These are phyloP conservation scores for Dinoponera quadriceps DNA, from an alignment of 1,140 invertebrate species.

Conservation along the genomic window DNA sequence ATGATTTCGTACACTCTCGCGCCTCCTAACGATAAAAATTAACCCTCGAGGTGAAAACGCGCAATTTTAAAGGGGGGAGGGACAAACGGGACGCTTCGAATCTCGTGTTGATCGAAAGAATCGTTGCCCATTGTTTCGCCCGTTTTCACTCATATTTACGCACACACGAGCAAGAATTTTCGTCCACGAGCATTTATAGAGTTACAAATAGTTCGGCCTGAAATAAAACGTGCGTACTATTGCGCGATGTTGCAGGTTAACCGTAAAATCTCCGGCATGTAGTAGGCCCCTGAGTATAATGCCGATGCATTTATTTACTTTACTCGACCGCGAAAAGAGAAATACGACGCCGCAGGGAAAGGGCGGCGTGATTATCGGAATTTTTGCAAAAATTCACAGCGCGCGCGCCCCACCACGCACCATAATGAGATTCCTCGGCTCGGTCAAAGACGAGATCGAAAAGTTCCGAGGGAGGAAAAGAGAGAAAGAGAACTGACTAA, in stretches of 20 bases:
- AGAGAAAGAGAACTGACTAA: background rate
- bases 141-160: background rate
- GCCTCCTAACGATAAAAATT: constrained; percentile 14
- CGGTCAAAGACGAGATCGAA: background rate
- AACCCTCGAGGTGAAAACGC: background rate
- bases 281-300: constrained; percentile 50
- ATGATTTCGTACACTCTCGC: too few species aligned
- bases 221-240: constrained; percentile 44
- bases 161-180: background rate
- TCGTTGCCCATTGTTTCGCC: background rate
- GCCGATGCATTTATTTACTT: constrained; percentile 58
- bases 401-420: background rate
- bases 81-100: background rate
- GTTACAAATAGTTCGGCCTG: constrained; percentile 23
- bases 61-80: background rate
- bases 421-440: constrained; percentile 23
- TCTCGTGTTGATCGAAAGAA: background rate
- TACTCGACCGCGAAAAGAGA: constrained; percentile 44
- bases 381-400: constrained; percentile 48
- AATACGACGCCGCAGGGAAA: constrained; percentile 48
- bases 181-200: constrained; percentile 15
- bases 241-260: constrained; percentile 41
- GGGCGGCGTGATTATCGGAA: constrained; percentile 42
- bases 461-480: background rate
- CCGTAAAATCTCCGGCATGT: constrained; percentile 41